Conservation (phyloP, 2,888 invertebrate species). For the Magallana nippona region DNA sequence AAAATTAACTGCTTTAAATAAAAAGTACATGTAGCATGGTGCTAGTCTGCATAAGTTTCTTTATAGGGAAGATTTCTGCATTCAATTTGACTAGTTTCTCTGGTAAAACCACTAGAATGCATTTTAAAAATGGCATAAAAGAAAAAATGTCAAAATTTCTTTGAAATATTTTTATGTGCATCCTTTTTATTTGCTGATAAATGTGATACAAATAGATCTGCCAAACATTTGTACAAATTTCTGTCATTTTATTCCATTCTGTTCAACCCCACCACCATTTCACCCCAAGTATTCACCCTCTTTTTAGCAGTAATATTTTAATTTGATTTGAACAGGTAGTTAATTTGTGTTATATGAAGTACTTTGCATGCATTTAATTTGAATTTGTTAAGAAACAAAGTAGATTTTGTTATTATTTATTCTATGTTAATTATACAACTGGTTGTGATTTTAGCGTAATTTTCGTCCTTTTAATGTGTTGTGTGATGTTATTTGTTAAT, state of each 20-base stretch:
- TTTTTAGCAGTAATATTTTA: not conserved
- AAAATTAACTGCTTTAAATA: not conserved
- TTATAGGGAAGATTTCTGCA: not conserved
- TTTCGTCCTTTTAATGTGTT: not conserved
- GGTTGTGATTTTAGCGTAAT: slow-evolving; percentile 29
- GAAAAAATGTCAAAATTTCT: not conserved
- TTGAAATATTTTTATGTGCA: not conserved
- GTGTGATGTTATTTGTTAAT: slow-evolving; percentile 35
- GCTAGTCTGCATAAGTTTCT: not conserved
- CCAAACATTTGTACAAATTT: slow-evolving; percentile 25
- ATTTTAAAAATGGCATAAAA: too few relatives aligned
- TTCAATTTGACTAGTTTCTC: not conserved
- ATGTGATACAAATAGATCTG: slow-evolving; percentile 37
- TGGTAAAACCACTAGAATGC: too few relatives aligned
- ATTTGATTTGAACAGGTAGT: not conserved
- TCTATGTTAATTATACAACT: slow-evolving; percentile 26
- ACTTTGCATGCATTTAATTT: slow-evolving; percentile 24
- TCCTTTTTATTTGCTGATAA: not conserved
- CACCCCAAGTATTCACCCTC: not conserved
- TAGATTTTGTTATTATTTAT: slow-evolving; percentile 17
- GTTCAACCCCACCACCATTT: not conserved
- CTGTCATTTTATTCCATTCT: not conserved
- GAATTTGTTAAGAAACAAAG: not conserved
- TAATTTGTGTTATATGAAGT: not conserved
- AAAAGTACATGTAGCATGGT: slow-evolving; percentile 8